Evolutionary conservation across 1,140 invertebrate species (phyloP).

Genomic region (Drosophila yakuba): DNA sequence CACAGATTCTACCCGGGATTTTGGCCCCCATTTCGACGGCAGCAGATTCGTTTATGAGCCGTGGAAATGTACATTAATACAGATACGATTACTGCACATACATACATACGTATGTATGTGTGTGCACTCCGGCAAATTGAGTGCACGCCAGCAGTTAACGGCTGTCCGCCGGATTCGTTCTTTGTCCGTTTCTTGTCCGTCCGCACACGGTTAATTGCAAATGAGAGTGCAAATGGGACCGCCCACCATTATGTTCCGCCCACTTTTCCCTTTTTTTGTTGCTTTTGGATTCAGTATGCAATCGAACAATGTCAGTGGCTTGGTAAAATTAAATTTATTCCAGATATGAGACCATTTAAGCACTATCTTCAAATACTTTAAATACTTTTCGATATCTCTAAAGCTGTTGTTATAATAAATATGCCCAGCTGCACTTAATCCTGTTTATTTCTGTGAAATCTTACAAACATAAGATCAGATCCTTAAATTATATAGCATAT

Average conservation of each 20-base stretch:
- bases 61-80: constrained; percentile 74
- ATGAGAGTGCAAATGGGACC: constrained; percentile 50
- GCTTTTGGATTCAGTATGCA: neutral
- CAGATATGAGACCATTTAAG: neutral
- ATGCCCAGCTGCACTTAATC: no score
- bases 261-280: neutral
- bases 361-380: neutral
- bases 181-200: constrained; percentile 25
- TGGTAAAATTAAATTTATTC: neutral
- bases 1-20: constrained; percentile 6
- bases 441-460: neutral
- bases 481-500: no score
- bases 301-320: constrained; percentile 2
- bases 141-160: constrained; percentile 7
- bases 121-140: constrained; percentile 4
- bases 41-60: constrained; percentile 63
- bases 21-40: neutral
- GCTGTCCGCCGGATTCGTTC: constrained; percentile 2
- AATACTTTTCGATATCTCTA: neutral
- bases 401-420: no score
- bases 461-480: no score
- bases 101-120: no score
- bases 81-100: constrained; percentile 52
- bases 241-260: neutral
- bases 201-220: constrained; percentile 65